Conservation (phyloP, 2,797 vertebrate genomes). For the Lacerta agilis region DNA sequence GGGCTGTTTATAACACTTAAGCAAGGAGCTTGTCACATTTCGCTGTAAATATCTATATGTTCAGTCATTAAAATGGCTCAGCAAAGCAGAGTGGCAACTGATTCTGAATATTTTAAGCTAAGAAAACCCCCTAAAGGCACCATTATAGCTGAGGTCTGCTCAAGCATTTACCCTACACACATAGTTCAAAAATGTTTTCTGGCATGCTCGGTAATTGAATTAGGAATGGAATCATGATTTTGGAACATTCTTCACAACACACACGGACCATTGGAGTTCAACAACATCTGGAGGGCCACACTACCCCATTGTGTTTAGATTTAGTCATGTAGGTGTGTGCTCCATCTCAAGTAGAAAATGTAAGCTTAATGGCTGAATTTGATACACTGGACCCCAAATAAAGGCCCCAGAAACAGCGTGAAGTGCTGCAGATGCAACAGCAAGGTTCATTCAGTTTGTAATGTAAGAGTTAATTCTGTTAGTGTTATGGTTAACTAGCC, state of each 20-base stretch:
- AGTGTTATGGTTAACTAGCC: too few relatives aligned
- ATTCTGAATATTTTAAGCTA: constrained; percentile 33
- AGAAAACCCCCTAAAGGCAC: constrained; percentile 18
- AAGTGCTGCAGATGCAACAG: too few relatives aligned
- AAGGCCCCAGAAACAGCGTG: not conserved
- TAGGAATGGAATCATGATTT: constrained; percentile 9
- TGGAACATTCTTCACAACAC: not conserved
- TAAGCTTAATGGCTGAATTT: not conserved
- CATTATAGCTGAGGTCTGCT: not conserved
- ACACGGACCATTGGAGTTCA: not conserved
- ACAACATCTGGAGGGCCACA: not conserved
- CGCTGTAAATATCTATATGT: not conserved
- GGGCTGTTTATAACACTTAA: constrained; percentile 47
- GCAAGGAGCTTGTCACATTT: constrained; percentile 7
- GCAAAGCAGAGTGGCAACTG: constrained; percentile 3
- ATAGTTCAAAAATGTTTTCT: not conserved
- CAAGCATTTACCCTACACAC: constrained; percentile 9
- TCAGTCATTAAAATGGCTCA: constrained; percentile 45
- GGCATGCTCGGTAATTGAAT: constrained; percentile 4
- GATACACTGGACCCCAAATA: too few relatives aligned
- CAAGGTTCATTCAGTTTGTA: too few relatives aligned
- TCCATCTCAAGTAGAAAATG: not conserved
- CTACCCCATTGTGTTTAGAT: not conserved
- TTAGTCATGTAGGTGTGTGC: not conserved
- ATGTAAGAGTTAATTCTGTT: too few relatives aligned